Percentiles rank a stretch among this genome's conserved stretches.
These are phyloP conservation scores for Bettongia penicillata DNA, from an alignment of 2,113 vertebrate genomes.

Conservation along the genomic window DNA sequence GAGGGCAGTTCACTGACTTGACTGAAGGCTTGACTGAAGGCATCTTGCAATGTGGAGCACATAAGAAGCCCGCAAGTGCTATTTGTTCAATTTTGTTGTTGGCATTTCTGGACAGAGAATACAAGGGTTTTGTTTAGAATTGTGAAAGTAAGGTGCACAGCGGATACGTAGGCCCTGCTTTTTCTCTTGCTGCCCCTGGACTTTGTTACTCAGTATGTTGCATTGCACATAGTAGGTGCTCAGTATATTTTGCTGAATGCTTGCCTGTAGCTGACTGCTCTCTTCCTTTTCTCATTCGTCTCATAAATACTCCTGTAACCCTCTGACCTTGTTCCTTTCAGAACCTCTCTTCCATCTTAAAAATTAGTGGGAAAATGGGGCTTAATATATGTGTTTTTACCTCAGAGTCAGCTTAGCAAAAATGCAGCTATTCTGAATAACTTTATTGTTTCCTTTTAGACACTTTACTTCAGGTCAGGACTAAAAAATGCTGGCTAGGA, in stretches of 20 bases:
- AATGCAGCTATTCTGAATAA: background rate
- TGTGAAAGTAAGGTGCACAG: background rate
- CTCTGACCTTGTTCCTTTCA: background rate
- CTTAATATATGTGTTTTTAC: background rate
- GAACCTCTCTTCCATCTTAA: background rate
- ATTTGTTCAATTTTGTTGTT: background rate
- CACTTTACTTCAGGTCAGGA: slow-evolving; percentile 24
- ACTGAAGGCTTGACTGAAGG: slow-evolving; percentile 1
- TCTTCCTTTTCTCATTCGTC: background rate
- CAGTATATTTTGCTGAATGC: background rate
- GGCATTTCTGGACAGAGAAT: background rate
- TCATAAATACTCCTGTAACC: background rate
- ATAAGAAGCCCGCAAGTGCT: background rate
- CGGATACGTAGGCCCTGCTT: background rate
- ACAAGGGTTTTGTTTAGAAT: background rate
- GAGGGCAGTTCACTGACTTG: background rate
- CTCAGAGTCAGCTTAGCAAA: background rate
- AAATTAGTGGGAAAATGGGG: slow-evolving; percentile 3
- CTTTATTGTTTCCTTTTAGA: background rate
- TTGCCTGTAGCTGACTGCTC: background rate
- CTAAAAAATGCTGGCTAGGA: background rate
- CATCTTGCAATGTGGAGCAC: background rate
- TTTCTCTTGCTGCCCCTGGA: background rate
- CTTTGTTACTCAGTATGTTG: background rate
- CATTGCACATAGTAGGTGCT: background rate